Conservation (phyloP, 2,113 vertebrate species). For the Pagrus major region DNA sequence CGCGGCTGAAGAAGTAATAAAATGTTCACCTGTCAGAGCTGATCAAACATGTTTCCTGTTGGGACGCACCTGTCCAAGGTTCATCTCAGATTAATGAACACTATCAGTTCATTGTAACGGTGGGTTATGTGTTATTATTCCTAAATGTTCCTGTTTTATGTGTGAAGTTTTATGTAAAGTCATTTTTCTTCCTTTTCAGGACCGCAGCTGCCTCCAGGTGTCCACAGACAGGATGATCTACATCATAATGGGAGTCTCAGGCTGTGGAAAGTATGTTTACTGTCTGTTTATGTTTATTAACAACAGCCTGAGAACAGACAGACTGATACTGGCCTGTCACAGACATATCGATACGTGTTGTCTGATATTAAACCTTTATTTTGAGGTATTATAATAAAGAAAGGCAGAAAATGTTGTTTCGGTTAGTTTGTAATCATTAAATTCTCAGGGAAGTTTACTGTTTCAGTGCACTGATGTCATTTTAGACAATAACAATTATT, state of each 20-base stretch:
- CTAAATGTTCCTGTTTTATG: not conserved
- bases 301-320: too few species aligned
- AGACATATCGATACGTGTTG: too few species aligned
- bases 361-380: too few species aligned
- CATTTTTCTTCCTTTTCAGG: not conserved
- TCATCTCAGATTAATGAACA: not conserved
- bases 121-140: not conserved
- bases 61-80: not conserved
- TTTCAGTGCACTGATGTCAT: too few species aligned
- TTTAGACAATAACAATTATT: too few species aligned
- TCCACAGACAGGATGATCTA: conserved; percentile 76
- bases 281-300: not conserved
- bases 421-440: too few species aligned
- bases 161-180: not conserved
- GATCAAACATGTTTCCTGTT: not conserved
- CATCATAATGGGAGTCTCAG: conserved; percentile 83
- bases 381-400: too few species aligned
- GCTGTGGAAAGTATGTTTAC: conserved; percentile 80
- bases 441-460: too few species aligned
- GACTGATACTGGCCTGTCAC: too few species aligned
- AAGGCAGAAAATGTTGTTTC: too few species aligned
- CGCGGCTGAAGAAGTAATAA: not conserved
- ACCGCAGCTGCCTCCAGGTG: not conserved
- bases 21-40: not conserved
- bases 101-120: not conserved